Evolutionary conservation across 92 coral and sea anemone genomes (phyloP).

Genomic region (Epizoanthus stellaris): DNA sequence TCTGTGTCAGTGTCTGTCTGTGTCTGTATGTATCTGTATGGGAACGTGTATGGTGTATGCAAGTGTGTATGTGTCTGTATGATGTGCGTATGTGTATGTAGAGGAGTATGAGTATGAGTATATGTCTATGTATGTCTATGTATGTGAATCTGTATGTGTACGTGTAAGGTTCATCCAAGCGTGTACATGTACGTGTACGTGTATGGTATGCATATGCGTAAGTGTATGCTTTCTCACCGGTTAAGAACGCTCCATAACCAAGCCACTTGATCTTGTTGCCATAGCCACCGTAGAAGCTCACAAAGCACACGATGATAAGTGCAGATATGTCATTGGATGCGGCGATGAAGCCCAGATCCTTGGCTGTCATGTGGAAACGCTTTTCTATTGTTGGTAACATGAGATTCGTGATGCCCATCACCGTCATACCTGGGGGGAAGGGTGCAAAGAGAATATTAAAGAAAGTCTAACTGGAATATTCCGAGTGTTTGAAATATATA

Average conservation of each 20-base stretch:
- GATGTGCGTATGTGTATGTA: not conserved
- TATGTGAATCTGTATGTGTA: not conserved
- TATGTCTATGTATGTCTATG: too few relatives aligned
- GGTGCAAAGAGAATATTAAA: not conserved
- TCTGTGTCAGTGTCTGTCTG: too few relatives aligned
- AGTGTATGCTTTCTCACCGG: conserved; percentile 50
- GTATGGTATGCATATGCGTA: not conserved
- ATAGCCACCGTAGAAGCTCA: conserved; percentile 86
- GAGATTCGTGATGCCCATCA: conserved; percentile 75
- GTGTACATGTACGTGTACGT: too few relatives aligned
- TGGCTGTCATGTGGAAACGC: conserved; percentile 81
- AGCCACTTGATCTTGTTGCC: conserved; percentile 88
- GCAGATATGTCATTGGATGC: conserved; percentile 79
- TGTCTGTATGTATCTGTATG: too few relatives aligned
- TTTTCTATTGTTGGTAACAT: conserved; percentile 77
- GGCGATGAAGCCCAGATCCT: conserved; percentile 81
- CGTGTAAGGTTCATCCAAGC: too few relatives aligned
- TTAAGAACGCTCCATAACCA: conserved; percentile 72
- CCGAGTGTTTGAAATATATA: too few relatives aligned
- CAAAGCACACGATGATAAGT: conserved; percentile 68
- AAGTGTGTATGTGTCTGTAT: not conserved
- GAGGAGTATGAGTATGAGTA: too few relatives aligned
- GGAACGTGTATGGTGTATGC: too few relatives aligned
- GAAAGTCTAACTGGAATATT: not conserved
- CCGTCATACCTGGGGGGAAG: conserved; percentile 70